Base-by-base conservation (phyloP, 2,113 vertebrate species). In the Labeo rohita region DNA sequence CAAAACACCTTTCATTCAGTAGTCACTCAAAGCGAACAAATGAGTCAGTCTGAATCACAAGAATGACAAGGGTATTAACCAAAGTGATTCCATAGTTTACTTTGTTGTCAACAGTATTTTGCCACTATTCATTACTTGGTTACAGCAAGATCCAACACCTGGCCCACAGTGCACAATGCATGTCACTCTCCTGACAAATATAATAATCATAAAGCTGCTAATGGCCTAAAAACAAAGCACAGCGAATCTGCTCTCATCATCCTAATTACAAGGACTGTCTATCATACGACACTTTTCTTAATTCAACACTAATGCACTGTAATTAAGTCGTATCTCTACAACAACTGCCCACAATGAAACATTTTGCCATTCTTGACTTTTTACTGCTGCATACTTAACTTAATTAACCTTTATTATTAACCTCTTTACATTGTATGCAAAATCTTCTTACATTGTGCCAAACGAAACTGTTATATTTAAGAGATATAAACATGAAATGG, bases 1-100 rank as follows among this genome's bases (percentile, higher is more conserved):
- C 77, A 59, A 80, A 45, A n/a, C 75, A 39, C 49, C 28, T 78
- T 78, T 80, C 36, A 80, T 43, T 61, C 77, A 61, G 18, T 45
- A 80, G 21, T 43, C 54, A 45, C 61, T 80, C 43, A 65, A 45
- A 18, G 49, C 13, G 18, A 49, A 18, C n/a, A 65, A 28, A 80
- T 1, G 23, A 80, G 23, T 13, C 59, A 1, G 13, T 49, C 43
- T 28, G 59, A 47, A 80, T 80, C 78, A 80, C 59, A 65, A 6
- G 28, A 9, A 65, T 65, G 43, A 45, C 77, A 80, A 61, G 54
- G 54, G 36, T 49, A 65, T 80, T 49, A 80, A 28, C 8, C 43
- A 23, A 39, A 63, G 56, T 21, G 77, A 63, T 63, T 79, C 34
- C 10, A 61, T 47, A 12, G 56, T 80, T 59, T 78, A 56, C 52